Base-by-base conservation (phyloP, 2,888 invertebrate genomes). In the Dryobota labecula region DNA sequence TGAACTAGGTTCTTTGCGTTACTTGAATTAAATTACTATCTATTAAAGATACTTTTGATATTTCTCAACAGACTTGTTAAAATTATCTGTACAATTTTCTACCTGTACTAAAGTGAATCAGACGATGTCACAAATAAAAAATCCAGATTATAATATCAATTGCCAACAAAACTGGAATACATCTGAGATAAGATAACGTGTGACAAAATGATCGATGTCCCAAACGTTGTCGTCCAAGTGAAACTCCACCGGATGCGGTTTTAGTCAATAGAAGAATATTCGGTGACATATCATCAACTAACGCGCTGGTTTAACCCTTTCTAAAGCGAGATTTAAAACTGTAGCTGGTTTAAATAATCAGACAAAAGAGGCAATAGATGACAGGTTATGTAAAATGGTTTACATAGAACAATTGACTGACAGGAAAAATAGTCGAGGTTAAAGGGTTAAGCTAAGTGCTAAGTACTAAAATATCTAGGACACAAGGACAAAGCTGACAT, bases 131-230 rank as follows among this genome's bases (percentile, higher is more conserved):
- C 24, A 54, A 64, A 61, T 49, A 56, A 54, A 70, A 58, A 70
- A 47, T 18, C 33, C 51, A 73, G 78, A 63, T 68, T 67, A n/a
- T 47, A 49, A 64, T 70, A 70, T 72, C 60, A 51, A 56, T 53
- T n/a, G 51, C 54, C 27, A 18, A 78, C 54, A 71, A 74, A 83
- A 66, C 65, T 74, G 61, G 62, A 43, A 73, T 73, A 68, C 20
- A 53, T 65, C 47, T n/a, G 11, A 76, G 84, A 85, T 83, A 76
- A 84, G 81, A 84, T 81, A 84, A 73, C 53, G n/a, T 61, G 45
- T 64, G 65, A 81, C 64, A 75, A 78, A 69, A 69, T 76, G 79
- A 83, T 83, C 38, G 77, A 84, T 85, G 56, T 33, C 33, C 27
- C 36, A 61, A 57, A 67, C 41, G 60, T 43, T 71, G 64, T 62